A percentile compares a stretch with the other conserved stretches of the same genome.
phyloP scores from a whole-genome alignment of 1,140 invertebrate species.

The Drosophila takahashii region DNA sequence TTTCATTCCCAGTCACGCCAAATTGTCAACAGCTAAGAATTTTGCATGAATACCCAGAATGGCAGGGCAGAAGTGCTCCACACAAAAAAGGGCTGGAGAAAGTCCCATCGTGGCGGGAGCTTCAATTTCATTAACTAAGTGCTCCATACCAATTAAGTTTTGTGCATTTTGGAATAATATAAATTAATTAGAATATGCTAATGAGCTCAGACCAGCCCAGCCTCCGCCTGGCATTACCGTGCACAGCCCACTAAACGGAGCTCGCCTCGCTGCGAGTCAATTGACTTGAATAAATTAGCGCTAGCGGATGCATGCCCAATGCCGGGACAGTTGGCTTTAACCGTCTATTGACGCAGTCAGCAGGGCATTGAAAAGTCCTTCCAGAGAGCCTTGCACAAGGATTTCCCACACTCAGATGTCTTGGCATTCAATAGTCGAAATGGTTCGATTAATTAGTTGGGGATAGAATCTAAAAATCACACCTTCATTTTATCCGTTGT shows the following conservation, averaged over 20 bases:
- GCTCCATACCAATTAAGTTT: constrained; percentile 78
- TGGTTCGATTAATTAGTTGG: not conserved
- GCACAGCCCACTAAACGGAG: constrained; percentile 7
- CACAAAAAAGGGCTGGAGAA: not conserved
- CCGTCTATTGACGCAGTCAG: constrained; percentile 32
- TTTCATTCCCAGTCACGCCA: constrained; percentile 23
- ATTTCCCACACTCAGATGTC: constrained; percentile 29
- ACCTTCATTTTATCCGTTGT: not conserved
- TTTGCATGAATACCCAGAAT: constrained; percentile 20
- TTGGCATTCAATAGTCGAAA: constrained; percentile 8
- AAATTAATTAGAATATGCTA: constrained; percentile 84
- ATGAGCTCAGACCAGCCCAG: constrained; percentile 55
- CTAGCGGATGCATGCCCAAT: constrained; percentile 60
- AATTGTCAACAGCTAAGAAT: constrained; percentile 44
- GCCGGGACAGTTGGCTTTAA: constrained; percentile 39
- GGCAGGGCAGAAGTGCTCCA: not conserved
- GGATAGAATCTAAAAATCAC: not conserved
- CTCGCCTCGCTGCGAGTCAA: constrained; percentile 56
- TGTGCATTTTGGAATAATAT: constrained; percentile 82
- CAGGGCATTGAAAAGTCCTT: constrained; percentile 3
- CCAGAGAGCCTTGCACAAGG: constrained; percentile 19
- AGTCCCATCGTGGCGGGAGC: constrained; percentile 23
- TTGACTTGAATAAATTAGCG: constrained; percentile 78
- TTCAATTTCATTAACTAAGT: constrained; percentile 83
- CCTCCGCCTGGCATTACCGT: constrained; percentile 17